Base-by-base conservation (phyloP, 2,113 vertebrate species). In the Cromileptes altivelis region DNA sequence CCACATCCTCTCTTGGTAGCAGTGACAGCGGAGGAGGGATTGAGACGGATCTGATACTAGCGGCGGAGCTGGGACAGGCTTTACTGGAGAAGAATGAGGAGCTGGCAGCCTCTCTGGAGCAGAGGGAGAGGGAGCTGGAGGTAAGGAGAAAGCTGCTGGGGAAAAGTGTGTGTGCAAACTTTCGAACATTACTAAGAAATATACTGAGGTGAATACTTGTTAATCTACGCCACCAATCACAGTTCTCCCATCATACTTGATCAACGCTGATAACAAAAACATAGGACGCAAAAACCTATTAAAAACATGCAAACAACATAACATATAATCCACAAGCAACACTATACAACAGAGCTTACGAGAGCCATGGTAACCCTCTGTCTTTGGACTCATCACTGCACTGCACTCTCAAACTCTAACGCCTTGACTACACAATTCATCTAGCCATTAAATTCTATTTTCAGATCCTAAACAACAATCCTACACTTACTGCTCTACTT, bases 11-110 rank as follows among this genome's bases (percentile, higher is more conserved):
- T 50, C 84, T 75, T 7, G 65, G 67, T 21, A 67, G 63, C 21
- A 50, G 55, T n/a, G 92, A 93, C 52, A 82, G 84, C 2, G 81
- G 84, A 49, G 90, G 87, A 21, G 92, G 70, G 33, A 85, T 96
- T 61, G 95, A 96, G 85, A 94, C 95, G 1, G 96, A 96, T 83
- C 85, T 96, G 63, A 95, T 95, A 49, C 89, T 96, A 25, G 96
- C 96, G 1, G 96, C 96, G n/a, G 96, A 96, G 77, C 87, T 96
- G 50, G 96, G 96, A 0, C 94, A 93, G 85, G 96, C 96, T 37
- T 86, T 96, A 52, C 89, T 96, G 88, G 96, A 96, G 90, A 95
- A 94, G 87, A 96, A 95, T 27, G 95, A 95, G 80, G 95, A 95
- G 76, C 85, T 96, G 85, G 87, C 90, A 25, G 89, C 88, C 17